Evolutionary conservation across 2,888 invertebrate genomes (phyloP).

Genomic region (Synanthedon vespiformis): DNA sequence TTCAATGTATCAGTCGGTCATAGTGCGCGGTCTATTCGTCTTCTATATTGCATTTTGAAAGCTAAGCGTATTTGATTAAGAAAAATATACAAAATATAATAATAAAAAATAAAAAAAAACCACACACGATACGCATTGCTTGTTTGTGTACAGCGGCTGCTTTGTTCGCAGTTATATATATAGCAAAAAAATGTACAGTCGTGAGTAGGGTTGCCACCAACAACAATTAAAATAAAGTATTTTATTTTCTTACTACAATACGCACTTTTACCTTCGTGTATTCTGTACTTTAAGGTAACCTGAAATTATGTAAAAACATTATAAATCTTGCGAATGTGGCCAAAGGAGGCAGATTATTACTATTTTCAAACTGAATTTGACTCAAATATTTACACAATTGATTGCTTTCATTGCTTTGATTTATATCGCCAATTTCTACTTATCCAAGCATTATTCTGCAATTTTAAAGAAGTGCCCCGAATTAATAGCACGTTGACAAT

Average conservation of each 20-base stretch:
- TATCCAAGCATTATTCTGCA: no score
- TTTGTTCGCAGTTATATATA: constrained; percentile 11
- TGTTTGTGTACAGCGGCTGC: constrained; percentile 56
- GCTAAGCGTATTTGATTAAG: constrained; percentile 53
- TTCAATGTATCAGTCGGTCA: constrained; percentile 13
- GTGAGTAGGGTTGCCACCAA: constrained; percentile 15
- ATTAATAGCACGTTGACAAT: no score
- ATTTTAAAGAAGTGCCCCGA: no score
- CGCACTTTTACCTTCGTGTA: not conserved
- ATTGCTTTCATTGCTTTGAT: no score
- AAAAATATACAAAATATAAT: constrained; percentile 28
- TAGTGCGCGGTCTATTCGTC: not conserved
- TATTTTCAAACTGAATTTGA: no score
- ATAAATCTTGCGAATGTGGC: no score
- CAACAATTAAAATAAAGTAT: no score
- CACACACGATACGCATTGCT: constrained; percentile 53
- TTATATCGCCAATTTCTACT: no score
- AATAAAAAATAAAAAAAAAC: constrained; percentile 35
- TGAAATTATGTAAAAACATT: no score
- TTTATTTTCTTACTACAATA: no score
- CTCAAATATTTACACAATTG: no score
- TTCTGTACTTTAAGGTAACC: not conserved
- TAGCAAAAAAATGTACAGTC: constrained; percentile 52
- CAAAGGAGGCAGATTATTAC: no score
- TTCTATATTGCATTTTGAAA: constrained; percentile 43